Percentiles rank a stretch among this genome's conserved stretches.
These are phyloP conservation scores for Boloria euphrosyne DNA, from an alignment of 2,888 invertebrate genomes.

Conservation along the genomic window DNA sequence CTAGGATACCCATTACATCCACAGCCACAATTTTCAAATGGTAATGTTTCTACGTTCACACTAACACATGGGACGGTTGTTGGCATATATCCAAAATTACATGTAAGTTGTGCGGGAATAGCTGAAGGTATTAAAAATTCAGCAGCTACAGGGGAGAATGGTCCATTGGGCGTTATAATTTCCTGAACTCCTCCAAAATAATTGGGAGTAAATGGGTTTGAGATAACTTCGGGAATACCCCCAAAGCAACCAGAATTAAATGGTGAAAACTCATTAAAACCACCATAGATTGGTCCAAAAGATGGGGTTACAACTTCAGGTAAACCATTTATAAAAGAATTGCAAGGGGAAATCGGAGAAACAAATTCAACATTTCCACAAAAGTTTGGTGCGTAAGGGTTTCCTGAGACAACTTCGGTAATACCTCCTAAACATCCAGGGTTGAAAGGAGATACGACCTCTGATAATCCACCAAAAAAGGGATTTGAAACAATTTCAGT, in stretches of 20 bases:
- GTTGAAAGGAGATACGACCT: constrained; percentile 22
- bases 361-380: constrained; percentile 20
- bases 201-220: constrained; percentile 17
- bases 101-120: constrained; percentile 54
- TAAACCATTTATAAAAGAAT: constrained; percentile 9
- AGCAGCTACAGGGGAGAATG: constrained; percentile 42
- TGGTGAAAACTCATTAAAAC: constrained; percentile 13
- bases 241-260: constrained; percentile 10
- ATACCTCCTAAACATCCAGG: constrained; percentile 17
- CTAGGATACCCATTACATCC: constrained; percentile 37
- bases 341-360: constrained; percentile 6
- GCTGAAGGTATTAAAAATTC: constrained; percentile 52
- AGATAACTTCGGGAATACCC: constrained; percentile 26
- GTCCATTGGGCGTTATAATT: constrained; percentile 22
- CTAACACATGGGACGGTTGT: constrained; percentile 49
- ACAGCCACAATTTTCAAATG: constrained; percentile 38
- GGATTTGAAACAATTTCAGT: constrained; percentile 25
- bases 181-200: constrained; percentile 21
- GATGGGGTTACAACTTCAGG: constrained; percentile 15
- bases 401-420: constrained; percentile 21
- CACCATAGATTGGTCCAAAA: constrained; percentile 10
- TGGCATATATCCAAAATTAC: constrained; percentile 47
- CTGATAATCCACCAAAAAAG: constrained; percentile 23
- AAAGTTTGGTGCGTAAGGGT: constrained; percentile 8
- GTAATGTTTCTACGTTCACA: constrained; percentile 51